Evolutionary conservation across 2,113 vertebrate genomes (phyloP), one percentile per base, ranked within the genome.

Genomic region (Nyctereutes procyonoides): DNA sequence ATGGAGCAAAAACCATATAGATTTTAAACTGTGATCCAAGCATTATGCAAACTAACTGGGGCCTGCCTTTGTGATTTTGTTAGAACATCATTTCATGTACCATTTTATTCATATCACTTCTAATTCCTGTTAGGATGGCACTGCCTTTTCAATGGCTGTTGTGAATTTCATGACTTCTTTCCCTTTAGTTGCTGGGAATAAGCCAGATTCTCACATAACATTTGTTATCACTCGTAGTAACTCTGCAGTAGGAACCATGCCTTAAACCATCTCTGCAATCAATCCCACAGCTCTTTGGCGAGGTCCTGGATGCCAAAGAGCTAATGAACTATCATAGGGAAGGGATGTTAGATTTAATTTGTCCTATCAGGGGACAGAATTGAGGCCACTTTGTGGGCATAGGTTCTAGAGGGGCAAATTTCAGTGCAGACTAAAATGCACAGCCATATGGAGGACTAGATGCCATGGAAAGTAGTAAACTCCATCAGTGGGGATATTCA

Each of bases 61-160:
- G 69, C 81, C 81, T 65, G n/a, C 63, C 69, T 96, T 83, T 92
- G 62, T 79, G 22, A n/a, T 87, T 94, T 96, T 93, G 51, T 67
- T 83, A 80, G 79, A 95, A 77, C 60, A 32, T 26, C 60, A 32
- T 69, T 97, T 92, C 74, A 65, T 71, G 35, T 60, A 9, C 20
- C 38, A 8, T 95, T 82, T 69, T 55, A 67, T 92, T 92, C 53
- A n/a, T 38, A 14, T 60, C 80, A 62, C 35, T 93, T 77, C 32
- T 51, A 86, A 48, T 93, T 86, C 88, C 80, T 17, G n/a, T 67
- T 81, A n/a, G 55, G 35, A 55, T 69, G 24, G 15, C 43, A 62
- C 65, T 86, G 3, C 51, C 65, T 95, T 94, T 96, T 83, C 51
- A 81, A 38, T 43, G 32, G 55, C 51, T 28, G 3, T 82, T 93